phyloP scores from a whole-genome alignment of 1,140 invertebrate species.

The Zaprionus africanus region DNA sequence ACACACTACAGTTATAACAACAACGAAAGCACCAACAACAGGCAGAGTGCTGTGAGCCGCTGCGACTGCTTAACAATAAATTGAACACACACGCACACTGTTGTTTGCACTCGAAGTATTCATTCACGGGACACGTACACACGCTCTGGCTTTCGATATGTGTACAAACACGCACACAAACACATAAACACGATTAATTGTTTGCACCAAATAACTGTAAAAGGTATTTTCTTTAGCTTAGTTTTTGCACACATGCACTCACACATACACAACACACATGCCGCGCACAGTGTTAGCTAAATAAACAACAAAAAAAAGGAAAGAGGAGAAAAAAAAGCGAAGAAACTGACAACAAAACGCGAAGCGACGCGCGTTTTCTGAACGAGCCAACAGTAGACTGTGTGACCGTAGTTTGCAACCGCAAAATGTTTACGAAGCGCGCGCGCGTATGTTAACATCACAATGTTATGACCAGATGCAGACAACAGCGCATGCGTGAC shows the following conservation, averaged over 20 bases:
- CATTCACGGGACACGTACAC: slow-evolving; percentile 48
- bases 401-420: slow-evolving; percentile 39
- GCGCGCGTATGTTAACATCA: slow-evolving; percentile 45
- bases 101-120: slow-evolving; percentile 1
- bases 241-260: slow-evolving; percentile 35
- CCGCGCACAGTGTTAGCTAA: slow-evolving; percentile 13
- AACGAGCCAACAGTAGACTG: slow-evolving; percentile 55
- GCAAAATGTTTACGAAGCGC: slow-evolving; percentile 34
- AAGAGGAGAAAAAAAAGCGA: slow-evolving; percentile 34
- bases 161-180: slow-evolving; percentile 28
- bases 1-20: slow-evolving; percentile 31
- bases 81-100: slow-evolving; percentile 23
- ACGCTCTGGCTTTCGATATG: slow-evolving; percentile 39
- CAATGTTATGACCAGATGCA: slow-evolving; percentile 13
- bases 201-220: slow-evolving; percentile 73
- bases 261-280: slow-evolving; percentile 7
- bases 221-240: slow-evolving; percentile 40
- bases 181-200: slow-evolving; percentile 44
- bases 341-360: slow-evolving; percentile 67
- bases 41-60: slow-evolving; percentile 25
- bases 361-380: slow-evolving; percentile 69
- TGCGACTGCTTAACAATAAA: slow-evolving; percentile 53
- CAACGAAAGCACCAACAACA: slow-evolving; percentile 17
- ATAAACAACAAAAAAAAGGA: slow-evolving; percentile 30
- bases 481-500: slow-evolving; percentile 46